These are phyloP conservation scores for Malurus splendens DNA, from an alignment of 2,797 vertebrate genomes.

Conservation along the genomic window DNA sequence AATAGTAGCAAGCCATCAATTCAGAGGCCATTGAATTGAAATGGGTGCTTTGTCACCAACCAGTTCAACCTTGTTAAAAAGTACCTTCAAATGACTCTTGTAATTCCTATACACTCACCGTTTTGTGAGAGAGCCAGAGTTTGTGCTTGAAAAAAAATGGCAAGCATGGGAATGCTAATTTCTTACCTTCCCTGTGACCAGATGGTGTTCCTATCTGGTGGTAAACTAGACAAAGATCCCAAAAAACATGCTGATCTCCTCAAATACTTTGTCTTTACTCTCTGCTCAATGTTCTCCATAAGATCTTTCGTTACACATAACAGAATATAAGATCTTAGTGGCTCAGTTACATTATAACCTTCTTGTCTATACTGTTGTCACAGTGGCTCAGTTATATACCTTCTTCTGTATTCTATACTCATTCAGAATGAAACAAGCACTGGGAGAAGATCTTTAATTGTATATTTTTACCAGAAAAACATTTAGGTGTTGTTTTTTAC, in stretches of 20 bases:
- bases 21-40: not conserved
- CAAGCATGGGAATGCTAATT: not conserved
- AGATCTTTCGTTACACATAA: not conserved
- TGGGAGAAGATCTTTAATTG: not conserved
- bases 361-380: not conserved
- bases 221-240: not conserved
- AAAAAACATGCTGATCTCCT: not conserved
- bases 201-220: not conserved
- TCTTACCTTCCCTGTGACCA: not conserved
- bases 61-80: not conserved
- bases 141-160: not conserved
- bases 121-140: not conserved
- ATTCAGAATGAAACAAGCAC: not conserved
- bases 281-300: not conserved
- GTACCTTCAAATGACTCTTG: not conserved
- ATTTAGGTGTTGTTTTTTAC: not conserved
- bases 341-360: not conserved
- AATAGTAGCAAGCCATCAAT: not conserved
- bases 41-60: not conserved
- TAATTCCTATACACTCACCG: not conserved
- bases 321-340: not conserved
- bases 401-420: not conserved
- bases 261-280: not conserved
- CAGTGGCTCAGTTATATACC: not conserved
- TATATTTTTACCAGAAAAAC: not conserved